These are phyloP conservation scores for Ursus arctos DNA, from an alignment of 2,113 vertebrate species.

Conservation along the genomic window DNA sequence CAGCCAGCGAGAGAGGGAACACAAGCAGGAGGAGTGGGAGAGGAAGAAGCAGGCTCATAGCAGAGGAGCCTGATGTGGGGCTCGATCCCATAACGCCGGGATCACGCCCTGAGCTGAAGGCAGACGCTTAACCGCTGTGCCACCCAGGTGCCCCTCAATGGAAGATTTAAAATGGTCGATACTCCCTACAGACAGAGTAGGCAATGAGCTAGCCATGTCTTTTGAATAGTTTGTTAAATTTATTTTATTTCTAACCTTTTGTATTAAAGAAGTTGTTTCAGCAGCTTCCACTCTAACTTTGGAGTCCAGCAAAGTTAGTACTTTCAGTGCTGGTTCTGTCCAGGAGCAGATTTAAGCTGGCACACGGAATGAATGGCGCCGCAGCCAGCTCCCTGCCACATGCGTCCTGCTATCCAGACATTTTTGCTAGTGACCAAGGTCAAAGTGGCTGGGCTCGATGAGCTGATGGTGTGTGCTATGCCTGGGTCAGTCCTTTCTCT, in stretches of 20 bases:
- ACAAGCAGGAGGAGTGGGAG: too few relatives aligned
- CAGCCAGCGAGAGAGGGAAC: too few relatives aligned
- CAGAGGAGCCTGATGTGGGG: too few relatives aligned
- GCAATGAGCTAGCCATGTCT: not conserved
- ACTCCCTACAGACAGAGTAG: not conserved
- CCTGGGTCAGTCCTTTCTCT: not conserved
- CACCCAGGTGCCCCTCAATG: not conserved
- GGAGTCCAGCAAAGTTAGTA: not conserved
- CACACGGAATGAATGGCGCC: not conserved
- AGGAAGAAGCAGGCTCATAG: too few relatives aligned
- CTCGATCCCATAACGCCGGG: too few relatives aligned
- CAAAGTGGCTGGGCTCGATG: not conserved
- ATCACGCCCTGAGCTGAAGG: too few relatives aligned
- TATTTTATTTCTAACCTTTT: constrained; percentile 2
- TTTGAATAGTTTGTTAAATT: not conserved
- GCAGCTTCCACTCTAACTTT: constrained; percentile 17
- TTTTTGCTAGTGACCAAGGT: not conserved
- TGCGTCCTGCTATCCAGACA: not conserved
- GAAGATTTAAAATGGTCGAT: constrained; percentile 5
- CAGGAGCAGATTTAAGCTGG: not conserved
- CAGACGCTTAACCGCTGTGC: too few relatives aligned
- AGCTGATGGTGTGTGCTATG: not conserved
- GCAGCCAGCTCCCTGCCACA: not conserved
- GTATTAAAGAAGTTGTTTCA: not conserved
- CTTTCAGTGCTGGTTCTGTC: not conserved